Evolutionary conservation across 2,888 invertebrate genomes (phyloP), one percentile per base, ranked within the genome.

Genomic region (Amphipoea oculea): DNA sequence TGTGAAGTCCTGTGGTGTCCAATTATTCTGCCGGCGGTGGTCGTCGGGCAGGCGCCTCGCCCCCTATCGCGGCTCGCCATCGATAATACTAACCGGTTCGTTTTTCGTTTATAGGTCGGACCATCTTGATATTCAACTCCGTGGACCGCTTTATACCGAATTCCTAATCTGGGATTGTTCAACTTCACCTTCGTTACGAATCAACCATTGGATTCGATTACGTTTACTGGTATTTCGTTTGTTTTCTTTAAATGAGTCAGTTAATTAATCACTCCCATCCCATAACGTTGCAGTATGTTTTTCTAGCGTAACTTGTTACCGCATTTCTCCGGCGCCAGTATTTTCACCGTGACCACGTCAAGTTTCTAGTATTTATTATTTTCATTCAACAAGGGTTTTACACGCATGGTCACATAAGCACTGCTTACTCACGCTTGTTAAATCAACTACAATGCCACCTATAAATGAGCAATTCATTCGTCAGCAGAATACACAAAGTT

Each of bases 1-100:
- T 96, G 96, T 96, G 96, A 96, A 96, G 96, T 96, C 96, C 96
- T 93, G 96, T 92, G 95, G 96, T 94, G 96, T 93, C 96, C 96
- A 96, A 96, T 96, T 96, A 96, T 95, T 95, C 94, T 93, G 94
- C 90, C 93, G 92, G 95, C 96, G 95, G 95, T 94, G 96, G 96
- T 94, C 95, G 95, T 91, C 94, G 90, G 91, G 92, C 93, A 94
- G 96, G 96, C 96, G 96, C 96, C 96, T 92, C 92, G 93, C 94
- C 94, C 94, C 95, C 93, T 96, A 96, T 96, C 96, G 95, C 94
- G 94, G 93, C 95, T 95, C 93, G 95, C 96, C 96, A 97, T 97
- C 96, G 96, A 96, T 96, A 94, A 94, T 90, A 90, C 91, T 88
- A 95, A 96, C 96, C 96, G 96, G 96, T 96, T 94, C 92, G 88